phyloP scores from a whole-genome alignment of 2,113 vertebrate genomes.

The Sturnus vulgaris region DNA sequence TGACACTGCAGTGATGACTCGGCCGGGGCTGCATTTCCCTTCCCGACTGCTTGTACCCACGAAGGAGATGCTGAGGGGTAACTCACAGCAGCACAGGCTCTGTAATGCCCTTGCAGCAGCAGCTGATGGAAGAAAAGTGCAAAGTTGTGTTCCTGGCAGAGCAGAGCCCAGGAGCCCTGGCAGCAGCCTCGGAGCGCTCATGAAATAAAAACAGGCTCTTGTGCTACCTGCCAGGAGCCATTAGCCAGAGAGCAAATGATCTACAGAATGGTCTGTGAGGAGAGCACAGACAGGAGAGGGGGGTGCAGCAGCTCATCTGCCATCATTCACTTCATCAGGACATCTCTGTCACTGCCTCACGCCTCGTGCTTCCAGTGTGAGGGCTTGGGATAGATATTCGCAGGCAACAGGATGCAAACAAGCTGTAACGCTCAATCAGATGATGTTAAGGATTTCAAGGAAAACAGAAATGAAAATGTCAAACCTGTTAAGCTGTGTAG shows the following conservation, averaged over 20 bases:
- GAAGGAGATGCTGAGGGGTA: background rate
- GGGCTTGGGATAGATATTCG: background rate
- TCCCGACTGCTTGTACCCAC: rapidly evolving
- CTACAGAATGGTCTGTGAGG: background rate
- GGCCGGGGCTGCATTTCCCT: rapidly evolving
- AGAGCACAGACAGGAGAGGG: background rate
- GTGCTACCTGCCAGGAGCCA: background rate
- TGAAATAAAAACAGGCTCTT: background rate
- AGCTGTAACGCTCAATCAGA: background rate
- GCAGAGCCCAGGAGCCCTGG: background rate
- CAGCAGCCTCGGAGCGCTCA: background rate
- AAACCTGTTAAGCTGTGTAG: constrained; percentile 39
- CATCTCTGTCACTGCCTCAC: background rate
- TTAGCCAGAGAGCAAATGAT: background rate
- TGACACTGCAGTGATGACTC: background rate
- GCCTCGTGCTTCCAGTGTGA: background rate
- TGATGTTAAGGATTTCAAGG: constrained; percentile 5
- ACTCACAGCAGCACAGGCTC: background rate
- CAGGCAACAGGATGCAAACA: background rate
- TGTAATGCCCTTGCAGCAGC: background rate
- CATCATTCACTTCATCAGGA: background rate
- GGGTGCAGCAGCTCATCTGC: background rate
- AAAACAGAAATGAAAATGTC: constrained; percentile 47
- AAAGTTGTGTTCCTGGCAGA: background rate
- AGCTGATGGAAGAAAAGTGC: background rate